Base-by-base conservation (phyloP, 2,888 invertebrate species). In the Tachina grossa region DNA sequence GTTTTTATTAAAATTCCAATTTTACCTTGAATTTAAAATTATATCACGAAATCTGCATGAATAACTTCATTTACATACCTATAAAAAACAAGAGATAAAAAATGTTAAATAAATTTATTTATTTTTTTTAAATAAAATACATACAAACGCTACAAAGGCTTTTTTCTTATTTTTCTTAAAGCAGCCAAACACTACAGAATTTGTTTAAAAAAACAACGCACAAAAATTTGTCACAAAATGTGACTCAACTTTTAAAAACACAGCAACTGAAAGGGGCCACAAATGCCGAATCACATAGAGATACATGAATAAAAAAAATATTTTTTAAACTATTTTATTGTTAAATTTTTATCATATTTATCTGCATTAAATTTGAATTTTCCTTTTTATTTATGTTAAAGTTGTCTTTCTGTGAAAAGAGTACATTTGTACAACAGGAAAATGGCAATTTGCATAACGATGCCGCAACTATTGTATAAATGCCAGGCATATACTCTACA, bases 381-480 rank as follows among this genome's bases (percentile, higher is more conserved):
- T 31, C 1, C 10, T 75, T 71, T 61, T 31, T 57, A 53, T 61
- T 75, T 69, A 16, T 63, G 41, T 55, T 45, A 55, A 49, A 43
- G 16, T 51, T 14, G 39, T 72, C 22, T 19, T 61, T 9, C 31
- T 31, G 31, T 22, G 51, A 76, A 66, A 66, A 45, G 10, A 63
- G 41, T 74, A 78, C 55, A 81, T 77, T 75, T 74, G 68, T 63
- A 61, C 61, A 43, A 65, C 82, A 85, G 85, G 75, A 82, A 85
- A 82, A 85, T 78, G 45, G 55, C 51, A 82, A 78, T 85, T 85
- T 78, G 74, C 63, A 82, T 85, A 31, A 82, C 59, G 45, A 82
- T 51, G 47, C 31, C 6, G 31, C 63, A 83, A 74, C 16, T 19
- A 63, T 31, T 31, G 31, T 31, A 31, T 3, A 53, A n/a, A 47